Percentiles rank a stretch among this genome's conserved stretches.
Conservation (phyloP, 2,888 invertebrate genomes). For the Ptycholaimellus sp. region DNA sequence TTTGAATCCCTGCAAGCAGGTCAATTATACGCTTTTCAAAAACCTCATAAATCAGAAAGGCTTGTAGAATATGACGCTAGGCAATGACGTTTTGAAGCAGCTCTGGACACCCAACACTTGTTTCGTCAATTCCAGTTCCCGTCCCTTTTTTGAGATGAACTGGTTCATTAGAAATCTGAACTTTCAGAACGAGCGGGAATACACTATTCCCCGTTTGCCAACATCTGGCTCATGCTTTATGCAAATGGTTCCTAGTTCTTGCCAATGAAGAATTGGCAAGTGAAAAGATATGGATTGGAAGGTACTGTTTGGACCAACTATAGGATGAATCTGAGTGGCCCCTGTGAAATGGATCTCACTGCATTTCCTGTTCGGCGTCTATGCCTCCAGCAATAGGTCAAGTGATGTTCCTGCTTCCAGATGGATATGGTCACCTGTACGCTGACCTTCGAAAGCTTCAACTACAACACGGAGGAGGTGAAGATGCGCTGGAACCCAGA, state of each 20-base stretch:
- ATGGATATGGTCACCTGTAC: conserved; percentile 24
- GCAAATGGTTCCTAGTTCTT: too few relatives aligned
- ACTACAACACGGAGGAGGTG: conserved; percentile 25
- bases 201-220: conserved; percentile 22
- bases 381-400: too few relatives aligned
- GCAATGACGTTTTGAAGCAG: conserved; percentile 8
- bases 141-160: too few relatives aligned
- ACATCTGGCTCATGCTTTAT: conserved; percentile 24
- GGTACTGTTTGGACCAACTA: conserved; percentile 23
- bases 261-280: too few relatives aligned
- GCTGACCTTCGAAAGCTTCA: conserved; percentile 25
- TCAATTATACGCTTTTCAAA: too few relatives aligned
- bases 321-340: conserved; percentile 20
- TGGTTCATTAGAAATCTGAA: too few relatives aligned
- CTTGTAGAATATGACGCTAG: conserved; percentile 1
- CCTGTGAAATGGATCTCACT: conserved; percentile 22
- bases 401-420: too few relatives aligned
- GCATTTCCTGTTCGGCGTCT: too few relatives aligned
- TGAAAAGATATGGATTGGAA: too few relatives aligned
- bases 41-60: conserved; percentile 4
- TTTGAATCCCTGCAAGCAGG: conserved; percentile 23
- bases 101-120: conserved; percentile 3
- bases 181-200: conserved; percentile 24
- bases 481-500: conserved; percentile 23
- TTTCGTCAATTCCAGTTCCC: conserved; percentile 22